Evolutionary conservation across 1,140 invertebrate species (phyloP).

Genomic region (Lutraria rhynchaena): DNA sequence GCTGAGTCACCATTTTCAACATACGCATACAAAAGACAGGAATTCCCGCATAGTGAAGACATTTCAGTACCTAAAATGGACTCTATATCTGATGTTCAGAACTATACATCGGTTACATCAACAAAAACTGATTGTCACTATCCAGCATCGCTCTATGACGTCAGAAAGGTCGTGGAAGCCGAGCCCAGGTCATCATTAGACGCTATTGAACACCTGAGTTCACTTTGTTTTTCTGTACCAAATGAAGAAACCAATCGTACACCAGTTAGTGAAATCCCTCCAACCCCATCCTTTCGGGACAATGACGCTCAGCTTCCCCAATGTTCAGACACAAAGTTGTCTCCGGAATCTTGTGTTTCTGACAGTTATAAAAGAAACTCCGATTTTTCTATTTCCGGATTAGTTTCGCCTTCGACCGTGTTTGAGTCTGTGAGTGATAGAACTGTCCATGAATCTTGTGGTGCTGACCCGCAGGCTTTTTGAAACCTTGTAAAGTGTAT

Average conservation of each 20-base stretch:
- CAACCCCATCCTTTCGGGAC: background rate
- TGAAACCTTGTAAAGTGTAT: no score
- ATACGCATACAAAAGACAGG: background rate
- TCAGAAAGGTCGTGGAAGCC: background rate
- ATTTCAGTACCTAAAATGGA: background rate
- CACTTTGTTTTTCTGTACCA: background rate
- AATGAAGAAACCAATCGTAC: background rate
- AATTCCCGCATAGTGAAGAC: background rate
- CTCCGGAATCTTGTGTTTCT: no score
- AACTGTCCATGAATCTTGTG: no score
- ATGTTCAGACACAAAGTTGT: background rate
- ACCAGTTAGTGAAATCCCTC: background rate
- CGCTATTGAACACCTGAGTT: constrained; percentile 1
- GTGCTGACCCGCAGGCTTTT: no score
- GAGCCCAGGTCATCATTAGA: constrained; percentile 1
- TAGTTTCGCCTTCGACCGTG: background rate
- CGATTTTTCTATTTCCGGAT: background rate
- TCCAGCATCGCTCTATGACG: background rate
- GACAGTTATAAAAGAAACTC: background rate
- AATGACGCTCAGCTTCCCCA: background rate
- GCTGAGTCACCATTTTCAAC: constrained; percentile 4
- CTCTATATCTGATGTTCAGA: background rate
- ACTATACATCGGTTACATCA: background rate
- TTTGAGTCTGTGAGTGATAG: background rate
- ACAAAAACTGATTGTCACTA: background rate